Conservation (phyloP, 2,113 vertebrate species). For the Oriolus oriolus region DNA sequence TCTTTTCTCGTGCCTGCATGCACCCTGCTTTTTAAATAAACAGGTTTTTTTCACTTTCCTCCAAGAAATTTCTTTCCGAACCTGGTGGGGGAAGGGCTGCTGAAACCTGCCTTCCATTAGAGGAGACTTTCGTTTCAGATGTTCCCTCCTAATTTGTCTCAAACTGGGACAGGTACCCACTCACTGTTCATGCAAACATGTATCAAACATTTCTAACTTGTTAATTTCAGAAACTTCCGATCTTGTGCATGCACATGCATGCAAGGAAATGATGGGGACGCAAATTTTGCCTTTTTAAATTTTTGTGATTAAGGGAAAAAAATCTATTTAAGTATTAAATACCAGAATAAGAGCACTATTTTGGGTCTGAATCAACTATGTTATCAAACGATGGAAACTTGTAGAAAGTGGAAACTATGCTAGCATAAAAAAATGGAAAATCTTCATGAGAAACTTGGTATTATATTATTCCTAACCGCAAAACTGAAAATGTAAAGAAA, state of each 20-base stretch:
- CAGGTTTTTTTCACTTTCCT: too few relatives aligned
- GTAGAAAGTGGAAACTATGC: neutral
- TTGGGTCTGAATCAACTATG: neutral
- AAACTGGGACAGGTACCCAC: neutral
- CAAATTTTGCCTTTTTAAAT: neutral
- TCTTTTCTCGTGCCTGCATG: too few relatives aligned
- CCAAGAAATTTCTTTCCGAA: too few relatives aligned
- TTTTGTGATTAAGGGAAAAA: neutral
- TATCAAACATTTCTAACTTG: neutral
- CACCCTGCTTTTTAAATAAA: too few relatives aligned
- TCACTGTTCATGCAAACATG: neutral
- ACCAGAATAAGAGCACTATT: neutral
- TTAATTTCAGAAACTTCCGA: neutral
- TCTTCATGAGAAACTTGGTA: neutral
- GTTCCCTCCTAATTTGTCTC: too few relatives aligned
- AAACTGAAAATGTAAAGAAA: neutral
- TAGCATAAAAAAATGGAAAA: neutral
- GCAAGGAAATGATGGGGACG: neutral
- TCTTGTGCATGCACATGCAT: neutral
- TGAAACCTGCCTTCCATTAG: too few relatives aligned
- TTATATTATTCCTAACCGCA: neutral
- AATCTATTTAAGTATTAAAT: neutral
- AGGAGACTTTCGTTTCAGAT: too few relatives aligned
- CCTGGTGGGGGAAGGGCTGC: too few relatives aligned
- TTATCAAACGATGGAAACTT: neutral